Percentiles rank a stretch among this genome's conserved stretches.
These are phyloP conservation scores for Microtus pennsylvanicus DNA, from an alignment of 2,113 vertebrate species.

Conservation along the genomic window DNA sequence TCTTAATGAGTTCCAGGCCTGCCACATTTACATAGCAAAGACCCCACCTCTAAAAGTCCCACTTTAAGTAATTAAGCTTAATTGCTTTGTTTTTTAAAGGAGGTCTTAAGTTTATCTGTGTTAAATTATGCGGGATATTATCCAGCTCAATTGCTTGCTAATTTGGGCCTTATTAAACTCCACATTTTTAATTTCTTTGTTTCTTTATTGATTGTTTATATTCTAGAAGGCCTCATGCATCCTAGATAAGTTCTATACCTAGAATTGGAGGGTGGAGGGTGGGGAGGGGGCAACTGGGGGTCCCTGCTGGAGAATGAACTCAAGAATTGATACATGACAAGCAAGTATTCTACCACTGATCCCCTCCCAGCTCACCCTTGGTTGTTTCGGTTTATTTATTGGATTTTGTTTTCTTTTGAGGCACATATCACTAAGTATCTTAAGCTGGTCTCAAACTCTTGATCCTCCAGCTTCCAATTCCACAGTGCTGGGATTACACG, in stretches of 20 bases:
- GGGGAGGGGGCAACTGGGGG: neutral
- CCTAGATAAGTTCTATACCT: neutral
- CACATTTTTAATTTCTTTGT: neutral
- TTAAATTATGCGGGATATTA: constrained; percentile 6
- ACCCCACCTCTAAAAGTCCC: neutral
- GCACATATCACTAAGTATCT: neutral
- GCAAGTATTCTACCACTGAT: neutral
- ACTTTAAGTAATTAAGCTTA: constrained; percentile 25
- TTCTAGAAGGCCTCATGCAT: neutral
- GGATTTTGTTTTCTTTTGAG: neutral
- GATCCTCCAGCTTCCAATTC: neutral
- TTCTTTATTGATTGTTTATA: neutral
- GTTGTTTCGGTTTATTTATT: neutral
- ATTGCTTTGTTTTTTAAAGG: constrained; percentile 36
- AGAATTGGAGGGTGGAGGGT: neutral
- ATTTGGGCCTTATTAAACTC: constrained; percentile 5
- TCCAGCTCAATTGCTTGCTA: constrained; percentile 3
- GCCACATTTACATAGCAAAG: neutral
- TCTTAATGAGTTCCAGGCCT: neutral
- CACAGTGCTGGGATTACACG: neutral
- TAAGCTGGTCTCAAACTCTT: neutral
- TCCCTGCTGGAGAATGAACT: neutral
- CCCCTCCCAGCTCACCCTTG: neutral
- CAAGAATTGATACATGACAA: neutral
- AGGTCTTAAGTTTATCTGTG: neutral